Percentiles rank a stretch among this genome's conserved stretches.
Conservation (phyloP, 2,888 invertebrate species). For the Eurois occulta region DNA sequence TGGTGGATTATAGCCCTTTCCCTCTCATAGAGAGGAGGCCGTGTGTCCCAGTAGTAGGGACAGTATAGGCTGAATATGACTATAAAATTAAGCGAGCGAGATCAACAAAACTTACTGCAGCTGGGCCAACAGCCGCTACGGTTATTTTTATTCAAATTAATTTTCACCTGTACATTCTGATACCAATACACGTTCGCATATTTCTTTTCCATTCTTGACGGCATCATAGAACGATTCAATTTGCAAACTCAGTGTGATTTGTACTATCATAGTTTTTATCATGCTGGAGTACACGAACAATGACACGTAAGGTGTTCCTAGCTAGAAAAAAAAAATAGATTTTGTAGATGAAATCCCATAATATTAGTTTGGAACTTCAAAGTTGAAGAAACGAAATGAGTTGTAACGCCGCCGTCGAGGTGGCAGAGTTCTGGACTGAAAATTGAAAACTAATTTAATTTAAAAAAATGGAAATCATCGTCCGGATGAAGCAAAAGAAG, state of each 20-base stretch:
- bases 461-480: too few species aligned
- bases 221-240: conserved; percentile 31
- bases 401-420: too few species aligned
- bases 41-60: too few species aligned
- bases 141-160: neutral
- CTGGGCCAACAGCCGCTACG: neutral
- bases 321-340: neutral
- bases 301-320: conserved; percentile 29
- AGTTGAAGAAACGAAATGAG: too few species aligned
- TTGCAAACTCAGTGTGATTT: conserved; percentile 20
- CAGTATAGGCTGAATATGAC: too few species aligned
- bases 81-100: too few species aligned
- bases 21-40: too few species aligned
- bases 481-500: too few species aligned
- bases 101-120: neutral
- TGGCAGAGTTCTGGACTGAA: too few species aligned
- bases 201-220: neutral
- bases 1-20: too few species aligned
- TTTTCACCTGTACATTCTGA: conserved; percentile 31
- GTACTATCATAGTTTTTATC: conserved; percentile 33
- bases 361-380: too few species aligned
- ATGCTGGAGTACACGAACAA: conserved; percentile 29
- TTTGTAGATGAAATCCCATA: neutral
- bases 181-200: conserved; percentile 16
- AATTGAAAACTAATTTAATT: too few species aligned